Conservation (phyloP, 2,888 invertebrate genomes). For the Liodrosophila aerea region DNA sequence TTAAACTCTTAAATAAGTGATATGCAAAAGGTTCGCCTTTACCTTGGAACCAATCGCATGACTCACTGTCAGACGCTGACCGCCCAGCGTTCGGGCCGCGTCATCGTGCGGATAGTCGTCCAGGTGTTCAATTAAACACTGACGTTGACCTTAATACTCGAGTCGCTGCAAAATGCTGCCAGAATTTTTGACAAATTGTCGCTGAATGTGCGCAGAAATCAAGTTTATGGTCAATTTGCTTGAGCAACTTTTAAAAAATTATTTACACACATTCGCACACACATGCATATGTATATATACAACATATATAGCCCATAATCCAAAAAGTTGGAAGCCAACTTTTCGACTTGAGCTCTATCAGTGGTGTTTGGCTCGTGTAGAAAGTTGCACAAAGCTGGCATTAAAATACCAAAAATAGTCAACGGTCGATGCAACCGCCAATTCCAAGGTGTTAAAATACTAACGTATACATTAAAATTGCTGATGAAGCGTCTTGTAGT, state of each 20-base stretch:
- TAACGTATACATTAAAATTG: slow-evolving; percentile 71
- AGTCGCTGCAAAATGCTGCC: slow-evolving; percentile 57
- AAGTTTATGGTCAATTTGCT: slow-evolving; percentile 73
- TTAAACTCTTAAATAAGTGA: slow-evolving; percentile 29
- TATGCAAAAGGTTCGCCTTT: slow-evolving; percentile 53
- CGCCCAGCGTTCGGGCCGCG: slow-evolving; percentile 31
- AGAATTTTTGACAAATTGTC: slow-evolving; percentile 76
- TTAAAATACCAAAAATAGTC: slow-evolving; percentile 66
- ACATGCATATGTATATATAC: background rate
- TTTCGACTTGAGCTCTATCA: slow-evolving; percentile 34
- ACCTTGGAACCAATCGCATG: slow-evolving; percentile 43
- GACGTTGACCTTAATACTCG: slow-evolving; percentile 73
- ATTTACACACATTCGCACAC: slow-evolving; percentile 16
- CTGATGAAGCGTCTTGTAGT: slow-evolving; percentile 71
- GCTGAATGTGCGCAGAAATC: slow-evolving; percentile 67
- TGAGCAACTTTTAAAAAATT: slow-evolving; percentile 55
- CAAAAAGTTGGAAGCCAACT: slow-evolving; percentile 18
- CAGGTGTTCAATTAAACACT: slow-evolving; percentile 75
- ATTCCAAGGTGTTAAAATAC: slow-evolving; percentile 70
- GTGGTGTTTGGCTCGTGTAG: slow-evolving; percentile 33
- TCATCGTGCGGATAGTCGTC: slow-evolving; percentile 45
- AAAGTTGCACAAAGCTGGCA: slow-evolving; percentile 61
- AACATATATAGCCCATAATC: slow-evolving; percentile 25
- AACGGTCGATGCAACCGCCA: slow-evolving; percentile 46
- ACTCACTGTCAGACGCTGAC: slow-evolving; percentile 41